Evolutionary conservation across 2,888 invertebrate genomes (phyloP).

Genomic region (Erebia ligea): DNA sequence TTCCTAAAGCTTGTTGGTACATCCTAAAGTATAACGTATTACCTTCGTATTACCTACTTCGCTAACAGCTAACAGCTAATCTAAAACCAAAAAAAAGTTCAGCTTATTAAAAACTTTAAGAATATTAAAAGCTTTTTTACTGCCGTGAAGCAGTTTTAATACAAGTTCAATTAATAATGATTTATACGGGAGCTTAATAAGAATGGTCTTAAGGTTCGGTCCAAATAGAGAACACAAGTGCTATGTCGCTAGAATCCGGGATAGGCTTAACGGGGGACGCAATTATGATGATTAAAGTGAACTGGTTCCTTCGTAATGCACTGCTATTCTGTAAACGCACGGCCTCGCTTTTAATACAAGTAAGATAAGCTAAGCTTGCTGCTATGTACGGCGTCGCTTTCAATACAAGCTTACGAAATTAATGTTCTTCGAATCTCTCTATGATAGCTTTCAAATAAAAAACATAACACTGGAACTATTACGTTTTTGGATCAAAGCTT

Average conservation of each 20-base stretch:
- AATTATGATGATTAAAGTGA: constrained; percentile 81
- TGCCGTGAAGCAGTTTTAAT: neutral
- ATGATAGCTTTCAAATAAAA: too few relatives aligned
- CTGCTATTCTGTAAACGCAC: constrained; percentile 1
- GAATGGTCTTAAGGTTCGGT: constrained; percentile 27
- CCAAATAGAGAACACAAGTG: constrained; percentile 29
- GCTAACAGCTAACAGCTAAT: too few relatives aligned
- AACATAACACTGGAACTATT: too few relatives aligned
- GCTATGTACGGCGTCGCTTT: too few relatives aligned
- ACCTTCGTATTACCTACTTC: too few relatives aligned
- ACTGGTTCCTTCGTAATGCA: constrained; percentile 65
- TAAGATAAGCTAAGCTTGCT: too few relatives aligned
- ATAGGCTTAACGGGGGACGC: constrained; percentile 78
- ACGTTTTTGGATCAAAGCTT: too few relatives aligned
- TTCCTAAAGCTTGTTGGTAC: too few relatives aligned
- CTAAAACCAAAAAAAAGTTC: neutral
- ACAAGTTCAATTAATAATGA: constrained; percentile 24
- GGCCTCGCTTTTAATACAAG: neutral
- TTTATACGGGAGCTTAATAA: constrained; percentile 22
- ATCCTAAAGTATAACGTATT: too few relatives aligned
- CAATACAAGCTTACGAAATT: too few relatives aligned
- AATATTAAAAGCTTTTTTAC: neutral
- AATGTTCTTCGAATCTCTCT: too few relatives aligned
- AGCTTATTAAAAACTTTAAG: neutral
- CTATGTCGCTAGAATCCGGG: constrained; percentile 45